phyloP scores from a whole-genome alignment of 2,113 vertebrate species.

The Pluvianellus socialis region DNA sequence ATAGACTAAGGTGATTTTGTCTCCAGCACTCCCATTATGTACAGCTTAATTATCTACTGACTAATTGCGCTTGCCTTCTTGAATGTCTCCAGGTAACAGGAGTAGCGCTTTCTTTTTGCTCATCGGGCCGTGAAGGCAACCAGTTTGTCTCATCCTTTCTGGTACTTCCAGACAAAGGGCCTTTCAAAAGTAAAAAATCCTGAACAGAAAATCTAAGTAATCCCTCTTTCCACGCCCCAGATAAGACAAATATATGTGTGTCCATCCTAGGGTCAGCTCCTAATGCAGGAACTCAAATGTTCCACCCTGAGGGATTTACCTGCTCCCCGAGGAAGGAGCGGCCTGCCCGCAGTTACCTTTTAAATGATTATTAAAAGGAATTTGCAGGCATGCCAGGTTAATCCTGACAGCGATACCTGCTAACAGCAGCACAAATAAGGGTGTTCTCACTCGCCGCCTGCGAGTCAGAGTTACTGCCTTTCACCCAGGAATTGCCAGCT shows the following conservation, averaged over 20 bases:
- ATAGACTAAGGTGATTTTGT: conserved; percentile 55
- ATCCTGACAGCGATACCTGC: background rate
- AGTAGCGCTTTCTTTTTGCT: conserved; percentile 67
- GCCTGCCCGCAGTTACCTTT: background rate
- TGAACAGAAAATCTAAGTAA: conserved; percentile 49
- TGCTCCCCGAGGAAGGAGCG: background rate
- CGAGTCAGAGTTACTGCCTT: rapidly evolving
- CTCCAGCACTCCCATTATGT: conserved; percentile 72
- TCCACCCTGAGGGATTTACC: conserved; percentile 74
- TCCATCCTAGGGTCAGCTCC: background rate
- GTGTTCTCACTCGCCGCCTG: rapidly evolving
- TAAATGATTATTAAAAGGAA: background rate
- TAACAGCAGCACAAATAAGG: background rate
- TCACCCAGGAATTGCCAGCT: background rate
- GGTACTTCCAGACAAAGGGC: conserved; percentile 72
- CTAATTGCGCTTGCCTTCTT: conserved; percentile 77
- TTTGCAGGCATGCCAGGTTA: background rate
- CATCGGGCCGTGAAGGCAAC: conserved; percentile 60
- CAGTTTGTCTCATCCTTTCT: conserved; percentile 69
- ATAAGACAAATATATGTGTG: conserved; percentile 50
- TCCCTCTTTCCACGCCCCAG: conserved; percentile 55
- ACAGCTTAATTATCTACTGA: conserved; percentile 85
- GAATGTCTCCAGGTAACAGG: conserved; percentile 80
- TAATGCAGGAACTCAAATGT: conserved; percentile 62
- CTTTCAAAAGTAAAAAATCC: conserved; percentile 67